A percentile compares a stretch with the other conserved stretches of the same genome.
These are phyloP conservation scores for Zaprionus lachaisei DNA, from an alignment of 1,140 invertebrate species.

Conservation along the genomic window DNA sequence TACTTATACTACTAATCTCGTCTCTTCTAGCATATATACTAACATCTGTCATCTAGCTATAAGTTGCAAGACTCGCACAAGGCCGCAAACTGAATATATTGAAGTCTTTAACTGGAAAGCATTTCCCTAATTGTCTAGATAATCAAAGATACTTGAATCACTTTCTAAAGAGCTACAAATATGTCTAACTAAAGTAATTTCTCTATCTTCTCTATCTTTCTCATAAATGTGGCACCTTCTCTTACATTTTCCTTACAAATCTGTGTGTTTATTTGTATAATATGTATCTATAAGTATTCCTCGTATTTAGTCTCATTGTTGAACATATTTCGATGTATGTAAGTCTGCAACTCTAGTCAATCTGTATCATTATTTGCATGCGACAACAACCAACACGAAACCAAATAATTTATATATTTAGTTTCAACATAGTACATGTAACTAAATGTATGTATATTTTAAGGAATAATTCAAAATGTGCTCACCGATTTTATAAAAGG, in stretches of 20 bases:
- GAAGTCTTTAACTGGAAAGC: not conserved
- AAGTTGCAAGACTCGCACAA: not conserved
- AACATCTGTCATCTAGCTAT: not conserved
- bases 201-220: not conserved
- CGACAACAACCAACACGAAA: conserved; percentile 26
- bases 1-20: conserved; percentile 39
- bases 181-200: not conserved
- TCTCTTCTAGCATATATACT: not conserved
- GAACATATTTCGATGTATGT: conserved; percentile 2
- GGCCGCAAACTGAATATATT: not conserved
- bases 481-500: conserved; percentile 75
- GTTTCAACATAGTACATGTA: conserved; percentile 8
- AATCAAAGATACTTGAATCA: conserved; percentile 5
- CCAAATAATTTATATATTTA: conserved; percentile 31
- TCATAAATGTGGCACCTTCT: not conserved
- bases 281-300: conserved; percentile 8
- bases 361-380: not conserved
- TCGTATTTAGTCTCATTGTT: conserved; percentile 10
- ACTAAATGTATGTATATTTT: conserved; percentile 22
- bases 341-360: conserved; percentile 45
- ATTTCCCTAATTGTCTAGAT: not conserved
- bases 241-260: not conserved
- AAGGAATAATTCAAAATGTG: conserved; percentile 58
- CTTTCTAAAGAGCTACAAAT: not conserved
- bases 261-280: conserved; percentile 1